Evolutionary conservation across 2,797 vertebrate genomes (phyloP).

Genomic region (Artibeus lituratus): DNA sequence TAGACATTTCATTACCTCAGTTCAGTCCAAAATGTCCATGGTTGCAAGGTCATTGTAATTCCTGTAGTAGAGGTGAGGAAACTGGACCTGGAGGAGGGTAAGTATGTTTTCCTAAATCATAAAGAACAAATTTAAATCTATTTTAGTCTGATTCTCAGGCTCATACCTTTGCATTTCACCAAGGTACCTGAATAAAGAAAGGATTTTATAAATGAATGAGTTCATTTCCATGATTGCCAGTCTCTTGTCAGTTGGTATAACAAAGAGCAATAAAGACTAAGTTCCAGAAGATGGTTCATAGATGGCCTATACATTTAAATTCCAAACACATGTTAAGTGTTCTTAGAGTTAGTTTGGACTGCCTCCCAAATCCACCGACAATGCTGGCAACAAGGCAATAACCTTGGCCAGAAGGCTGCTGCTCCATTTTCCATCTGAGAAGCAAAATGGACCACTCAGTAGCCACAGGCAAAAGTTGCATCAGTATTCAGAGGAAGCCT

Average conservation of each 20-base stretch:
- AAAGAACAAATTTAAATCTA: not conserved
- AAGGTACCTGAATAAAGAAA: constrained; percentile 11
- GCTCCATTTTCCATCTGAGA: not conserved
- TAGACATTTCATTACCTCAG: not conserved
- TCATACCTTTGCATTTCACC: not conserved
- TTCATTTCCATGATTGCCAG: constrained; percentile 12
- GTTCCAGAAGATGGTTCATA: constrained; percentile 30
- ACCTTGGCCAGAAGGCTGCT: not conserved
- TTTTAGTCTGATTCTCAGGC: not conserved
- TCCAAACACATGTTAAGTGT: not conserved
- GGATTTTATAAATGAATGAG: not conserved
- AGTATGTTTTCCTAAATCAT: not conserved
- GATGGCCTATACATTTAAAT: not conserved
- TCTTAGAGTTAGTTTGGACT: not conserved
- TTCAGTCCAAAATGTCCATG: not conserved
- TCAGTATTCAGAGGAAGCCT: not conserved
- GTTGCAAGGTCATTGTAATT: not conserved
- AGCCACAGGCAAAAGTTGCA: not conserved
- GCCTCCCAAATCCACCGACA: not conserved
- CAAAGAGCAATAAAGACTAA: not conserved
- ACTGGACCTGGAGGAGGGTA: not conserved
- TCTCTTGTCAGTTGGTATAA: not conserved
- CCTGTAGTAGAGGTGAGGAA: not conserved
- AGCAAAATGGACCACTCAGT: not conserved
- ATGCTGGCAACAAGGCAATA: not conserved